These are phyloP conservation scores for Cossypha heuglini DNA, from an alignment of 2,797 vertebrate species.

Conservation along the genomic window DNA sequence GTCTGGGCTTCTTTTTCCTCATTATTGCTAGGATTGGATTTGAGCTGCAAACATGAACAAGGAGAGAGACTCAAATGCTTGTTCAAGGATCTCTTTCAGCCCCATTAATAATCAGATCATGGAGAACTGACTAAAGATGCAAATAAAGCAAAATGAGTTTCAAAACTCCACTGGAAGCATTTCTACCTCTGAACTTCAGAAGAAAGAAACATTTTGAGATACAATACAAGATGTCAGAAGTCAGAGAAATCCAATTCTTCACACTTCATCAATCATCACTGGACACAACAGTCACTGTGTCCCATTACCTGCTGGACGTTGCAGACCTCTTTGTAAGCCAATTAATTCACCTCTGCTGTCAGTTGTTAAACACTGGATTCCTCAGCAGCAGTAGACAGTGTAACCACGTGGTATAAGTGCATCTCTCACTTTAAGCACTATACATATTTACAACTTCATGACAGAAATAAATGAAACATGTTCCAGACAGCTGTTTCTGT, in stretches of 20 bases:
- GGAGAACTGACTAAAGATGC: neutral
- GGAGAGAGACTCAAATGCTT: neutral
- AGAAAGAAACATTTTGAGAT: neutral
- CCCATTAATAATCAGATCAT: neutral
- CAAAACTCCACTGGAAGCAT: neutral
- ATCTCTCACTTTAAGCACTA: neutral
- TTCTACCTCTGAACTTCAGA: neutral
- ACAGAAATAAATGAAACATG: neutral
- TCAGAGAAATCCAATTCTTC: neutral
- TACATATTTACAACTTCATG: neutral
- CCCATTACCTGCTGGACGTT: neutral
- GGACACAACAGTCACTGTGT: neutral
- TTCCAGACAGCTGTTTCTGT: neutral
- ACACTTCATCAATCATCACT: neutral
- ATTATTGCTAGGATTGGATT: slow-evolving; percentile 85
- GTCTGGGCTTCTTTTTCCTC: slow-evolving; percentile 87
- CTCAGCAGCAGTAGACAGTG: neutral
- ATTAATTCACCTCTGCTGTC: neutral
- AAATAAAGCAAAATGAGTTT: neutral
- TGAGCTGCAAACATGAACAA: slow-evolving; percentile 80
- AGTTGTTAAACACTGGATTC: neutral
- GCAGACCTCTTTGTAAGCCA: accelerated
- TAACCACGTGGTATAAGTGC: accelerated
- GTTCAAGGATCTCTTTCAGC: neutral
- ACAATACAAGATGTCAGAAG: neutral